Base-by-base conservation (phyloP, 1,140 invertebrate genomes). In the Drosophila insularis region DNA sequence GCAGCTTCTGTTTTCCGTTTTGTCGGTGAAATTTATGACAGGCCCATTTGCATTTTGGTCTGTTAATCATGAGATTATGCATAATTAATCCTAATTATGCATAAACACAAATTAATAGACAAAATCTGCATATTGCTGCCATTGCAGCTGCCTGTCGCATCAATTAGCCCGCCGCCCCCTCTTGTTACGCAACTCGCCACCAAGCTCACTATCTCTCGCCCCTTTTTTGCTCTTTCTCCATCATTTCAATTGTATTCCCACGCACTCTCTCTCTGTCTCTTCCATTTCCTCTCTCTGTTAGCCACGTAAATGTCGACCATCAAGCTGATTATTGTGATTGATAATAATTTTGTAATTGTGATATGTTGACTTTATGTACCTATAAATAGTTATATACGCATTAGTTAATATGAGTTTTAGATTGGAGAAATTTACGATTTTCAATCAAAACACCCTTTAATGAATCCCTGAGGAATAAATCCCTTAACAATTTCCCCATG, bases 41-140 rank as follows among this genome's bases (percentile, higher is more conserved):
- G 59, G 55, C 55, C n/a, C 66, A 87, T 87, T 87, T 85, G 78
- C 81, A 85, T 85, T 78, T 71, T 67, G 73, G 60, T 64, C 82
- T 82, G 79, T 86, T 86, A 86, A 86, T 87, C 84, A 86, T 76
- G 79, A 82, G 79, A 82, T 87, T 87, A 86, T 87, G 82, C 82
- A 85, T 86, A 86, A 86, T 86, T 86, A 86, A 87, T 82, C 71
- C 67, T 71, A 81, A 87, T 86, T 86, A 86, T 86, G 82, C 82
- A 79, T 73, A 87, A 82, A 82, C 79, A 71, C 82, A 87, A 87
- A 86, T 86, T 86, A 86, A 86, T 87, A 79, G 82, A 87, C 82
- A 79, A 86, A 87, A 87, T 86, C 78, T 76, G 79, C 79, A 87
- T 31, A 37, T 39, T 40, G 17, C 37, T 63, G 43, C 17, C 77